Evolutionary conservation across 2,113 vertebrate genomes (phyloP).

Genomic region (Sterna hirundo): DNA sequence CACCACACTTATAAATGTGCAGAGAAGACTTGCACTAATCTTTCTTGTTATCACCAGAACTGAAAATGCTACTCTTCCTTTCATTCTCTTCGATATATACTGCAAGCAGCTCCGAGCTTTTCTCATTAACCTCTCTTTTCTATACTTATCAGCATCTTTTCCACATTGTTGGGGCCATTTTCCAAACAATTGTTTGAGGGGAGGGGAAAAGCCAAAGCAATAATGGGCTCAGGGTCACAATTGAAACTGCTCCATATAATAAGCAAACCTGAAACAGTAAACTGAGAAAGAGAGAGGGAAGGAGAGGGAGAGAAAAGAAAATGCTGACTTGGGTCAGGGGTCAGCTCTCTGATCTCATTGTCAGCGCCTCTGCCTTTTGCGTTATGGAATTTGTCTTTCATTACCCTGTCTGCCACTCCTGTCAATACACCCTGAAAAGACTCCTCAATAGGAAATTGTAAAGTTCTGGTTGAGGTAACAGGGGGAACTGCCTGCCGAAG

Average conservation of each 20-base stretch:
- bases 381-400: slow-evolving; percentile 80
- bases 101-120: slow-evolving; percentile 74
- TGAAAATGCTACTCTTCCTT: slow-evolving; percentile 80
- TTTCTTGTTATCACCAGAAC: slow-evolving; percentile 73
- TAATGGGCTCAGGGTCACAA: slow-evolving; percentile 76
- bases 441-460: slow-evolving; percentile 55
- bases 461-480: slow-evolving; percentile 65
- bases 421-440: slow-evolving; percentile 63
- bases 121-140: slow-evolving; percentile 75
- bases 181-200: slow-evolving; percentile 77
- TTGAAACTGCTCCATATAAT: slow-evolving; percentile 57
- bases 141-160: slow-evolving; percentile 83
- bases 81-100: slow-evolving; percentile 74
- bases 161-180: slow-evolving; percentile 71
- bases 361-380: slow-evolving; percentile 70
- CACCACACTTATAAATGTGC: neutral
- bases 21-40: neutral
- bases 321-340: slow-evolving; percentile 80
- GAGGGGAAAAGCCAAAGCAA: slow-evolving; percentile 56
- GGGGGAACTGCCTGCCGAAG: neutral
- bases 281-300: slow-evolving; percentile 64
- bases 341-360: slow-evolving; percentile 84
- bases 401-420: slow-evolving; percentile 76
- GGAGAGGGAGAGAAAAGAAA: slow-evolving; percentile 71
- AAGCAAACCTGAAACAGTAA: slow-evolving; percentile 38